These are phyloP conservation scores for Sinelater perroti DNA, from an alignment of 2,888 invertebrate genomes.

Conservation along the genomic window DNA sequence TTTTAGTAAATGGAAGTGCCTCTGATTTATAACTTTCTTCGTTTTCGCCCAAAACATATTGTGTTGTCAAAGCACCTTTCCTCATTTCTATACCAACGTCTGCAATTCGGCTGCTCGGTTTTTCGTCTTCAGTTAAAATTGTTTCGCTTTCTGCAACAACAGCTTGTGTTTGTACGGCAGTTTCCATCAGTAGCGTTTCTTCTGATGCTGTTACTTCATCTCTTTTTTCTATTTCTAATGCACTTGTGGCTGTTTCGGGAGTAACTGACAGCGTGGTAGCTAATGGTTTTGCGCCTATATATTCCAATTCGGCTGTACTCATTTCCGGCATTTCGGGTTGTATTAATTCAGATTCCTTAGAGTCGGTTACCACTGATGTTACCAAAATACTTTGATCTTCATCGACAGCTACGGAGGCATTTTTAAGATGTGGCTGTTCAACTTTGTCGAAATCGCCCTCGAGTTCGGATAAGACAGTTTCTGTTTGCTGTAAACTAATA, in stretches of 20 bases:
- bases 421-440: conserved; percentile 55
- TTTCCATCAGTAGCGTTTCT: conserved; percentile 54
- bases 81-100: conserved; percentile 57
- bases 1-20: conserved; percentile 52
- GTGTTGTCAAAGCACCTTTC: conserved; percentile 57
- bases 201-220: conserved; percentile 46
- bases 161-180: conserved; percentile 55
- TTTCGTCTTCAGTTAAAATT: conserved; percentile 50
- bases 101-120: conserved; percentile 60
- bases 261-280: conserved; percentile 60
- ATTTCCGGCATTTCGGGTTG: conserved; percentile 53
- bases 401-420: conserved; percentile 58
- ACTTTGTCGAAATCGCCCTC: conserved; percentile 48
- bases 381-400: conserved; percentile 60
- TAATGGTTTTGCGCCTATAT: conserved; percentile 59
- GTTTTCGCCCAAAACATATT: conserved; percentile 60
- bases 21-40: conserved; percentile 57
- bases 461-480: conserved; percentile 60
- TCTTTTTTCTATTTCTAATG: conserved; percentile 43
- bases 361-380: conserved; percentile 62
- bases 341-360: conserved; percentile 60
- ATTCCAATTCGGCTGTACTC: conserved; percentile 51
- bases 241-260: conserved; percentile 50
- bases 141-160: conserved; percentile 59
- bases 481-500: conserved; percentile 51